phyloP scores from a whole-genome alignment of 1,140 invertebrate genomes.

The Tetragonula clypearis region DNA sequence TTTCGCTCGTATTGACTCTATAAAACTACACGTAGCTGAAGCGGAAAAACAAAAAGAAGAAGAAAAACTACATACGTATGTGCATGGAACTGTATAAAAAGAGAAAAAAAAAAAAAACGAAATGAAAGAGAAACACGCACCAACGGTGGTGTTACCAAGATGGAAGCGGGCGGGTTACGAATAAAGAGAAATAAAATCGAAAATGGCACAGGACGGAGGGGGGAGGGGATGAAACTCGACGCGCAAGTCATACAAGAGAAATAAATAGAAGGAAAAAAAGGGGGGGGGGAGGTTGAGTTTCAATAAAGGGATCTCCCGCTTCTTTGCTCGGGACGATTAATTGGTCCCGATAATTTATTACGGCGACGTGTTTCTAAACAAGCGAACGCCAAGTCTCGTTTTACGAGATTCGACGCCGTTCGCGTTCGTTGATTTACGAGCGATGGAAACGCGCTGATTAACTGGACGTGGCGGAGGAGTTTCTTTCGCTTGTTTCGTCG shows the following conservation, averaged over 20 bases:
- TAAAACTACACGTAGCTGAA: too few species aligned
- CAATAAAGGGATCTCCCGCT: constrained; percentile 44
- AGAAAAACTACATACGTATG: too few species aligned
- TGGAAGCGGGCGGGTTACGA: too few species aligned
- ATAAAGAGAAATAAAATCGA: neutral
- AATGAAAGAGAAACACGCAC: too few species aligned
- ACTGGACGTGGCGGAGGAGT: too few species aligned
- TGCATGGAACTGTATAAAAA: too few species aligned
- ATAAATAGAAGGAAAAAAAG: neutral
- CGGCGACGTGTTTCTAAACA: constrained; percentile 34
- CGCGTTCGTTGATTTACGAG: neutral
- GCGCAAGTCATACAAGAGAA: neutral
- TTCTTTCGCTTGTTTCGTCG: neutral
- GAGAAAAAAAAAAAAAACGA: too few species aligned
- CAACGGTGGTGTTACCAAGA: neutral
- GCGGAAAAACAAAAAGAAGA: too few species aligned
- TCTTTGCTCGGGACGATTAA: constrained; percentile 29
- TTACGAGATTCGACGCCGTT: neutral
- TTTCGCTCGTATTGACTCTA: neutral
- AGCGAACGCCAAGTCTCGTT: neutral
- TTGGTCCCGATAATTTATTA: constrained; percentile 34
- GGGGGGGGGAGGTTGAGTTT: neutral
- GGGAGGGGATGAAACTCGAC: neutral
- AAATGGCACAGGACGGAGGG: too few species aligned
- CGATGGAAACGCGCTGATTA: neutral